A percentile compares a stretch with the other conserved stretches of the same genome.
Conservation (phyloP, 2,113 vertebrate species). For the Suncus etruscus region DNA sequence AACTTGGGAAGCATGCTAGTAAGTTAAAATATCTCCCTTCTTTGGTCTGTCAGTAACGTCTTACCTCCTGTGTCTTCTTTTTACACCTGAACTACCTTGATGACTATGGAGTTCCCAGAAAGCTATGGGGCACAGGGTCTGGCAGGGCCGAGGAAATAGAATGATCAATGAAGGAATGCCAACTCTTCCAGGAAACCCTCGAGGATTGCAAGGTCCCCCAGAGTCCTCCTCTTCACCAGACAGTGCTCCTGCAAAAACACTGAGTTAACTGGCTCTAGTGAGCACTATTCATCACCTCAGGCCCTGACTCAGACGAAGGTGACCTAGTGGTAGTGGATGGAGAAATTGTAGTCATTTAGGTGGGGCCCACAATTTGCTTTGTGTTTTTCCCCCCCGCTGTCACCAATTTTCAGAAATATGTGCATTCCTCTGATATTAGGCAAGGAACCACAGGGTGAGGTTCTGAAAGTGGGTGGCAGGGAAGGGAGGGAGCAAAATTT, state of each 20-base stretch:
- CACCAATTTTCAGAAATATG: constrained; percentile 42
- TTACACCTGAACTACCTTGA: background rate
- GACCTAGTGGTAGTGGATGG: background rate
- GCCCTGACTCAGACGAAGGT: background rate
- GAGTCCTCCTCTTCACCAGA: background rate
- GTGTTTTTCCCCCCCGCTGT: background rate
- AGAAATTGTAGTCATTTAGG: constrained; percentile 11
- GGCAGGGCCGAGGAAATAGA: fast-evolving
- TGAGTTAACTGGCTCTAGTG: background rate
- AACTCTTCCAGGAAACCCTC: background rate
- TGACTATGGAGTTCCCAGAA: background rate
- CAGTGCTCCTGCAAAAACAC: background rate
- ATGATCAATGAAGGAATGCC: background rate
- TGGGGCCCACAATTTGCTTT: background rate
- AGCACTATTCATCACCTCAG: background rate
- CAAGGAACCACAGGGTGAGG: background rate
- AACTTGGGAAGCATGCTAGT: too few relatives aligned
- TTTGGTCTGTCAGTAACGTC: too few relatives aligned
- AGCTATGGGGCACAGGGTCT: background rate
- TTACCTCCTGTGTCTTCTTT: background rate
- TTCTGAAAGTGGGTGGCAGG: background rate
- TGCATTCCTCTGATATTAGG: constrained; percentile 17
- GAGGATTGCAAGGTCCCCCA: fast-evolving
- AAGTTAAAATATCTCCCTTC: too few relatives aligned
- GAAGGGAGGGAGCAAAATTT: background rate